These are phyloP conservation scores for Megalops cyprinoides DNA, from an alignment of 2,797 vertebrate species.

Conservation along the genomic window DNA sequence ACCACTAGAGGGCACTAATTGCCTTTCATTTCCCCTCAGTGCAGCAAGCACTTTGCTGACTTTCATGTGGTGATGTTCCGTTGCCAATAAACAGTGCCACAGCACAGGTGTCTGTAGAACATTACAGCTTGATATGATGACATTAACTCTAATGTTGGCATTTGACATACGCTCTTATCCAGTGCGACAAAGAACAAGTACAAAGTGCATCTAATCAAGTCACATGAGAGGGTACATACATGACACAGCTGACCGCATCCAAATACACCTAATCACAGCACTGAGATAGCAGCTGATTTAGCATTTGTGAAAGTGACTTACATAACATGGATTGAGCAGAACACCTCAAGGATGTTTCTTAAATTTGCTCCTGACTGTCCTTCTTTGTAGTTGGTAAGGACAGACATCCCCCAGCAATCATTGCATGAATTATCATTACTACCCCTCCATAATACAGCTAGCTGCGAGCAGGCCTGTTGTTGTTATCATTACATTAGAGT, in stretches of 20 bases:
- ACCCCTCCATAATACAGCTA: background rate
- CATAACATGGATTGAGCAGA: background rate
- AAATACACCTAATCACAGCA: no score
- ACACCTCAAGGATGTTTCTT: no score
- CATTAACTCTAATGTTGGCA: no score
- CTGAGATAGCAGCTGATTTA: background rate
- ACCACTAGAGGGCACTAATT: background rate
- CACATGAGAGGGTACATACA: no score
- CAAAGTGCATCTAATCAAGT: no score
- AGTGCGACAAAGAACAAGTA: no score
- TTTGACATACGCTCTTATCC: no score
- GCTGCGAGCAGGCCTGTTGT: background rate
- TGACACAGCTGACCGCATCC: no score
- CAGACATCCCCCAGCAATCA: background rate
- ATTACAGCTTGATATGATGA: no score
- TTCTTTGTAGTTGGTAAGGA: no score
- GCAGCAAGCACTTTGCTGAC: background rate
- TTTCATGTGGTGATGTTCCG: background rate
- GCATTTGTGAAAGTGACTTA: background rate
- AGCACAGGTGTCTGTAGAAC: background rate
- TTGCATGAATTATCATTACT: background rate
- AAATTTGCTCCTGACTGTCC: no score
- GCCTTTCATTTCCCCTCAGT: background rate
- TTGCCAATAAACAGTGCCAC: background rate
- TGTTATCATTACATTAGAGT: background rate